A percentile compares a stretch with the other conserved stretches of the same genome.
phyloP scores from a whole-genome alignment of 1,140 invertebrate genomes.

The Pseudomyrmex sp. region DNA sequence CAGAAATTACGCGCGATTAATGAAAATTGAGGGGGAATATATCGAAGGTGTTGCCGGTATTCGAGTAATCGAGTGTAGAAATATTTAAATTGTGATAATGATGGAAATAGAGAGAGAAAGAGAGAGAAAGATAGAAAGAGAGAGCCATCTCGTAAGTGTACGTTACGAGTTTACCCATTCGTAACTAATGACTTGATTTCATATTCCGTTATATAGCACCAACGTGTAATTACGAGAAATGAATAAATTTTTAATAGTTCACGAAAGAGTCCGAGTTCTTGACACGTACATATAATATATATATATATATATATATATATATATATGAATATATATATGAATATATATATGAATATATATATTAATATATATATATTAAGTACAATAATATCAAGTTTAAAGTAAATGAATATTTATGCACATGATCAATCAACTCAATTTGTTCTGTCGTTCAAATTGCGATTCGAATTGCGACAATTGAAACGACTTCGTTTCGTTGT shows the following conservation, averaged over 20 bases:
- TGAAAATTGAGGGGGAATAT: slow-evolving; percentile 50
- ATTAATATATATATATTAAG: not conserved
- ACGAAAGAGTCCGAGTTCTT: slow-evolving; percentile 5
- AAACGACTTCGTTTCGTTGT: not conserved
- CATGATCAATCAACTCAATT: slow-evolving; percentile 6
- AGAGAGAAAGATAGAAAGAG: too few species aligned
- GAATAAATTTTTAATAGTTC: slow-evolving; percentile 29
- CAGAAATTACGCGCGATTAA: slow-evolving; percentile 57
- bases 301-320: not conserved
- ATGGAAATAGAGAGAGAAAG: slow-evolving; percentile 16
- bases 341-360: too few species aligned
- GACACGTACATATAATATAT: not conserved
- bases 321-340: too few species aligned
- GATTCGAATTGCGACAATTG: too few species aligned
- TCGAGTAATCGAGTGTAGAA: slow-evolving; percentile 46
- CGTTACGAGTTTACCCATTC: slow-evolving; percentile 55
- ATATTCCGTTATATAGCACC: slow-evolving; percentile 41
- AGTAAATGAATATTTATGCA: not conserved
- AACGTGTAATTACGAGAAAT: slow-evolving; percentile 50
- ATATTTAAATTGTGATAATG: slow-evolving; percentile 62
- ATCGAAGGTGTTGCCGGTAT: slow-evolving; percentile 28
- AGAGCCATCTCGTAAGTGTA: slow-evolving; percentile 48
- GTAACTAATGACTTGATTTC: slow-evolving; percentile 59
- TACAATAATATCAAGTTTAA: not conserved
- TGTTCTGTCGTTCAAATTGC: too few species aligned